Conservation (phyloP, 2,888 invertebrate species). For the Cheilosia vernalis region DNA sequence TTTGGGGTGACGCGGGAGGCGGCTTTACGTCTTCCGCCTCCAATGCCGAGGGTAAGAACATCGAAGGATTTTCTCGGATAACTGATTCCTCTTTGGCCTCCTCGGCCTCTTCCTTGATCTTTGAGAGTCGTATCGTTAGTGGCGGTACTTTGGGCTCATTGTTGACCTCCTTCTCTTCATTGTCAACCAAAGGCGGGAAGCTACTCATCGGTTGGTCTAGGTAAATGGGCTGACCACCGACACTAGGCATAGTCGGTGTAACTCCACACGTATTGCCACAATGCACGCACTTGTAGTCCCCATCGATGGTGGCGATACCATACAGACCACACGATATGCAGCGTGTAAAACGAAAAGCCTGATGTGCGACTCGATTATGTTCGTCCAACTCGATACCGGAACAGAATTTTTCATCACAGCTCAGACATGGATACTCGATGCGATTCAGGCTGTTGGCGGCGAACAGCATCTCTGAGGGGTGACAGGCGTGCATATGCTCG, state of each 20-base stretch:
- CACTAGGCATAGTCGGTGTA: conserved; percentile 78
- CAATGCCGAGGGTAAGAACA: conserved; percentile 46
- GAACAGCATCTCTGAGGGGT: conserved; percentile 78
- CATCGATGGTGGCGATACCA: conserved; percentile 81
- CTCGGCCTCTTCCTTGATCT: conserved; percentile 80
- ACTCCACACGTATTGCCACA: conserved; percentile 80
- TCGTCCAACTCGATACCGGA: conserved; percentile 81
- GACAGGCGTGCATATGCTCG: conserved; percentile 82
- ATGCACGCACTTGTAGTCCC: conserved; percentile 81
- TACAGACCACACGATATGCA: conserved; percentile 81
- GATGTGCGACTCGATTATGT: conserved; percentile 81
- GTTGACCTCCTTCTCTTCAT: conserved; percentile 50
- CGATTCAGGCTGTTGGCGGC: conserved; percentile 73
- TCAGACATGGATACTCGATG: conserved; percentile 80
- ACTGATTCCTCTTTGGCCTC: conserved; percentile 80
- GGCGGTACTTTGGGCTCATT: conserved; percentile 80
- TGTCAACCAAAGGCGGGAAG: conserved; percentile 52
- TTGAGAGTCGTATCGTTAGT: conserved; percentile 81
- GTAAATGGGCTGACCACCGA: conserved; percentile 78
- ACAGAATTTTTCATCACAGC: conserved; percentile 82
- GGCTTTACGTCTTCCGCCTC: conserved; percentile 73
- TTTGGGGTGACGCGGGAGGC: conserved; percentile 77
- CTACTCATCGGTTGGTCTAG: conserved; percentile 79
- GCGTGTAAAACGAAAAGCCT: conserved; percentile 81
- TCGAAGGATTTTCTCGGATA: conserved; percentile 64